phyloP scores from a whole-genome alignment of 2,797 vertebrate genomes.

The Nyctibius grandis region DNA sequence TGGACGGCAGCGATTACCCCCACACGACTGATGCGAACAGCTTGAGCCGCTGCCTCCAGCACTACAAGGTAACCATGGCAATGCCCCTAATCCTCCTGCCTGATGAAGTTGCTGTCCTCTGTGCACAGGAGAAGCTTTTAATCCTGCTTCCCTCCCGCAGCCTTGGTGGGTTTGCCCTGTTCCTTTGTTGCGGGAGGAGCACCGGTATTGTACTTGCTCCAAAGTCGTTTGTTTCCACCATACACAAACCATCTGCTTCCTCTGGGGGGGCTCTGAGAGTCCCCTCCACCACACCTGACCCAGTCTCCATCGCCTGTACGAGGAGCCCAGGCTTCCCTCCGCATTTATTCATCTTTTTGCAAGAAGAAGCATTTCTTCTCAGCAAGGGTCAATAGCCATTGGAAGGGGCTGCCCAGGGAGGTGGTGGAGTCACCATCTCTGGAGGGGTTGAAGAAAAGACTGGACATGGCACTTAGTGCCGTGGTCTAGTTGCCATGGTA shows the following conservation, averaged over 20 bases:
- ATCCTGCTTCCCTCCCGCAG: background rate
- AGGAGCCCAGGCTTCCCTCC: background rate
- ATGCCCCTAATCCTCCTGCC: constrained; percentile 20
- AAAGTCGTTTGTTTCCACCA: background rate
- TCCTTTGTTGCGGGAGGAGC: background rate
- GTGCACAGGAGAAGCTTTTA: background rate
- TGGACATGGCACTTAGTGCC: too few species aligned
- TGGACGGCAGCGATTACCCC: constrained; percentile 68
- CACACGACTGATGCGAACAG: background rate
- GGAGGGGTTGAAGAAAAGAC: too few species aligned
- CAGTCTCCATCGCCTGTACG: rapidly evolving
- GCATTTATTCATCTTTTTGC: background rate
- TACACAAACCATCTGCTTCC: background rate
- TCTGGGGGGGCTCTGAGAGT: background rate
- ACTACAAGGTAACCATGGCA: constrained; percentile 76
- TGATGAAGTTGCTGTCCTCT: background rate
- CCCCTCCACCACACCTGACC: background rate
- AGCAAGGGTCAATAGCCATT: too few species aligned
- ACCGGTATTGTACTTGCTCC: background rate
- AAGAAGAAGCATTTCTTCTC: too few species aligned
- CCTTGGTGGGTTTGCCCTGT: background rate
- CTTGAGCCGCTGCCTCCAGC: constrained; percentile 72
- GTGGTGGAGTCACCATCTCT: too few species aligned
- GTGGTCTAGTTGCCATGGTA: too few species aligned
- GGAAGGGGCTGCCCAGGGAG: too few species aligned